Percentiles rank a stretch among this genome's conserved stretches.
These are phyloP conservation scores for Tenrec ecaudatus DNA, from an alignment of 2,113 vertebrate genomes.

Conservation along the genomic window DNA sequence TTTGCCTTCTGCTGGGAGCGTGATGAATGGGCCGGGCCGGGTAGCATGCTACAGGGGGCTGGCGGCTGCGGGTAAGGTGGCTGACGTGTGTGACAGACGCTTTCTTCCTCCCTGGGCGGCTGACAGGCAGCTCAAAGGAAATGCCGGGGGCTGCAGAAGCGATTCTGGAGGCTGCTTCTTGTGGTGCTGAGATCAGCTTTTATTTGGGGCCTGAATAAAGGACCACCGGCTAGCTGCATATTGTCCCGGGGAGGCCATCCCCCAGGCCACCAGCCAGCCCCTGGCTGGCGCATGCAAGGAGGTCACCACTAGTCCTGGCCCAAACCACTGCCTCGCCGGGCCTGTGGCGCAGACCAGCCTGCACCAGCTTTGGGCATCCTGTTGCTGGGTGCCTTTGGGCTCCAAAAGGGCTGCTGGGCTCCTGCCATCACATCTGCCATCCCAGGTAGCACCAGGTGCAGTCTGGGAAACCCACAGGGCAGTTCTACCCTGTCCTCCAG, in stretches of 20 bases:
- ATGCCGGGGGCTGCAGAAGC: constrained; percentile 85
- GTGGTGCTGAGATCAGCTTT: constrained; percentile 60
- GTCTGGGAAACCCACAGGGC: no score
- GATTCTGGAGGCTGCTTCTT: constrained; percentile 68
- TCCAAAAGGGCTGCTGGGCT: neutral
- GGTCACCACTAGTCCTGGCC: neutral
- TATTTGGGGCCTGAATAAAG: constrained; percentile 79
- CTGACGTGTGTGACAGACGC: constrained; percentile 81
- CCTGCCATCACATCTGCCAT: neutral
- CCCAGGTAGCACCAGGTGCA: no score
- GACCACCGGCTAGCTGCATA: constrained; percentile 48
- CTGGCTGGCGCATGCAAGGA: accelerated
- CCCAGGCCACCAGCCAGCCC: neutral
- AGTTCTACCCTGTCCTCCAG: no score
- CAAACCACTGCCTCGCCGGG: accelerated
- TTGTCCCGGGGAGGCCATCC: neutral
- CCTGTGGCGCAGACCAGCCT: neutral
- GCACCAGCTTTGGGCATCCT: accelerated
- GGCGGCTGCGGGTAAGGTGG: constrained; percentile 72
- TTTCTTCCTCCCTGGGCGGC: constrained; percentile 64
- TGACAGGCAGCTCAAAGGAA: constrained; percentile 87
- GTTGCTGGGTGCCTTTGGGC: neutral
- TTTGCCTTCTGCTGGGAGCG: constrained; percentile 89
- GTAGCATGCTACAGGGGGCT: constrained; percentile 78
- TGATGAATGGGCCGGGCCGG: constrained; percentile 87